Evolutionary conservation across 2,888 invertebrate species (phyloP).

Genomic region (Melikaiella ostensackeni): DNA sequence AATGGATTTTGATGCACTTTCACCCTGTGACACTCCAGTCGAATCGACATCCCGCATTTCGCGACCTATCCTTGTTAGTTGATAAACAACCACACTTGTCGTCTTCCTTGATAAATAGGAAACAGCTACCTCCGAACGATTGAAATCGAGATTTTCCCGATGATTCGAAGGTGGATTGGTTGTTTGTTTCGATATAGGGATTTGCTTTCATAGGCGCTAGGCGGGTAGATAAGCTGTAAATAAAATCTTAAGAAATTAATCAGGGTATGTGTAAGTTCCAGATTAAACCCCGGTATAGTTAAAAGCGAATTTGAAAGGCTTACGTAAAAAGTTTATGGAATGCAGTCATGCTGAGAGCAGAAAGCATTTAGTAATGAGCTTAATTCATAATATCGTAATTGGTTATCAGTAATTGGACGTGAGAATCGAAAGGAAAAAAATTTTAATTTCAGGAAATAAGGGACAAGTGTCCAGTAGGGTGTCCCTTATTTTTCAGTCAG

Average conservation of each 20-base stretch:
- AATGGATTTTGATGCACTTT: too few species aligned
- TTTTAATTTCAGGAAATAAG: not conserved
- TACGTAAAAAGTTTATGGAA: slow-evolving; percentile 1
- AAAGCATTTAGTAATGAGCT: slow-evolving; percentile 16
- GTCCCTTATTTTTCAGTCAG: too few species aligned
- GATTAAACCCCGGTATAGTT: slow-evolving; percentile 16
- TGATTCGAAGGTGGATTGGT: slow-evolving; percentile 32
- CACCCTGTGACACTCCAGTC: too few species aligned
- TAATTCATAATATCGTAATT: slow-evolving; percentile 6
- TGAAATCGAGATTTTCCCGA: slow-evolving; percentile 27
- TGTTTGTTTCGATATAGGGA: slow-evolving; percentile 1
- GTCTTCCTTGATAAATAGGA: slow-evolving; percentile 33
- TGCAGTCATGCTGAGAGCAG: slow-evolving; percentile 1
- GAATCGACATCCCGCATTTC: too few species aligned
- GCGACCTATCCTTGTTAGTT: not conserved
- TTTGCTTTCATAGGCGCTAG: slow-evolving; percentile 1
- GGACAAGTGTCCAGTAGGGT: too few species aligned
- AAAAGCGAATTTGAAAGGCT: not conserved
- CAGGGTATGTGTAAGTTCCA: slow-evolving; percentile 31
- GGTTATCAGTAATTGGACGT: not conserved
- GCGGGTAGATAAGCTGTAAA: slow-evolving; percentile 23
- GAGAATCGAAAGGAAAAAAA: not conserved
- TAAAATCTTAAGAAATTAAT: slow-evolving; percentile 11
- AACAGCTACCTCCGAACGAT: slow-evolving; percentile 29
- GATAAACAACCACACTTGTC: slow-evolving; percentile 27